phyloP scores from a whole-genome alignment of 2,113 vertebrate species.

The Indicator indicator region DNA sequence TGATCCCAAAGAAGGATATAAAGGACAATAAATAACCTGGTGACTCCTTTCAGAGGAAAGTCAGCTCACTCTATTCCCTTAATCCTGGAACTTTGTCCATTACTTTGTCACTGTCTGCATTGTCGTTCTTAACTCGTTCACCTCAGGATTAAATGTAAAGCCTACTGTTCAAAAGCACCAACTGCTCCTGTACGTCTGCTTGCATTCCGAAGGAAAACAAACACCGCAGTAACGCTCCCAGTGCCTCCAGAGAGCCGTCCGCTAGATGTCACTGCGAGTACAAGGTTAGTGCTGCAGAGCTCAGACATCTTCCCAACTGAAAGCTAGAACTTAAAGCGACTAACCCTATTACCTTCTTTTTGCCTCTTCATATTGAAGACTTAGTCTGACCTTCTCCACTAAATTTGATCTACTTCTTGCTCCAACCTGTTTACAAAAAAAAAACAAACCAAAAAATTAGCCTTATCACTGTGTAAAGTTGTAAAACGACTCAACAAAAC shows the following conservation, averaged over 20 bases:
- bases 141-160: neutral
- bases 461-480: neutral
- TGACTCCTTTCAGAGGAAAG: neutral
- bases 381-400: constrained; percentile 86
- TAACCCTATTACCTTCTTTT: constrained; percentile 79
- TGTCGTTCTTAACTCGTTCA: neutral
- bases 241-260: neutral
- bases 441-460: neutral
- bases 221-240: neutral
- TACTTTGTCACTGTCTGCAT: neutral
- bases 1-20: neutral
- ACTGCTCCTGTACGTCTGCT: neutral
- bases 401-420: constrained; percentile 78
- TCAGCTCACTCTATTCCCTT: neutral
- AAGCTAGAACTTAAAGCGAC: neutral
- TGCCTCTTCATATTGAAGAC: constrained; percentile 86
- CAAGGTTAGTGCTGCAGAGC: neutral
- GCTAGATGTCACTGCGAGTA: constrained; percentile 60
- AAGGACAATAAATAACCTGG: neutral
- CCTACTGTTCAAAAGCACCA: neutral
- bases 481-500: neutral
- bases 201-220: neutral
- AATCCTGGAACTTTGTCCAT: neutral
- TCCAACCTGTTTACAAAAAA: constrained; percentile 66
- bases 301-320: fast-evolving